Evolutionary conservation across 2,888 invertebrate genomes (phyloP).

Genomic region (Cryptocephalus moraei): DNA sequence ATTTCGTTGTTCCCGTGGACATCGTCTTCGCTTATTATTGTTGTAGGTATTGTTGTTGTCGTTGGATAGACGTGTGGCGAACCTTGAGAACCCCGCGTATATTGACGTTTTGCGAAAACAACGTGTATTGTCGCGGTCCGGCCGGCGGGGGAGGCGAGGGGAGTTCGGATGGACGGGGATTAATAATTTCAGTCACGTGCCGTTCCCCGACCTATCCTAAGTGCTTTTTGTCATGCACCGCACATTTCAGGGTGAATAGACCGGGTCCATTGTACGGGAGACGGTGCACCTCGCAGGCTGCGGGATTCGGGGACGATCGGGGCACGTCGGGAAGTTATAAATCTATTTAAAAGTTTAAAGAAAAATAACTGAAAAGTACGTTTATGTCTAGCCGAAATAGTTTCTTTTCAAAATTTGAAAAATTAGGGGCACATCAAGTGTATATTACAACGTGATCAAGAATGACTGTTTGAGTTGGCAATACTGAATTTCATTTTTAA

Average conservation of each 20-base stretch:
- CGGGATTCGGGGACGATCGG: constrained; percentile 5
- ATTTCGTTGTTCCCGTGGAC: too few relatives aligned
- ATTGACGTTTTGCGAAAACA: constrained; percentile 6
- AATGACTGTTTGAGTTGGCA: too few relatives aligned
- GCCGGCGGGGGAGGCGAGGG: constrained; percentile 3
- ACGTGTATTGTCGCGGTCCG: not conserved
- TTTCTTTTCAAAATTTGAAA: too few relatives aligned
- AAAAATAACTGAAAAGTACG: too few relatives aligned
- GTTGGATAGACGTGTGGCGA: constrained; percentile 12
- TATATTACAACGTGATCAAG: too few relatives aligned
- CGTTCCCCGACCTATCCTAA: constrained; percentile 31
- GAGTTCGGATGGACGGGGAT: constrained; percentile 1
- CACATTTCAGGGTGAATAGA: constrained; percentile 30
- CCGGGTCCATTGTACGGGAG: constrained; percentile 26
- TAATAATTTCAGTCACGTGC: constrained; percentile 26
- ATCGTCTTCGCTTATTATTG: too few relatives aligned
- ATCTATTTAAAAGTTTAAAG: too few relatives aligned
- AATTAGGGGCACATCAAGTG: too few relatives aligned
- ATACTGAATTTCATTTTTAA: too few relatives aligned
- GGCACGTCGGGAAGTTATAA: not conserved
- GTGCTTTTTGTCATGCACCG: constrained; percentile 26
- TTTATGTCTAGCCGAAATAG: too few relatives aligned
- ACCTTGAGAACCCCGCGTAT: constrained; percentile 18
- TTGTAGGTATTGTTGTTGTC: constrained; percentile 3
- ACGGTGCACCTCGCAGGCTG: constrained; percentile 8